Conservation (phyloP, 2,888 invertebrate genomes). For the Pyrochroa serraticornis region DNA sequence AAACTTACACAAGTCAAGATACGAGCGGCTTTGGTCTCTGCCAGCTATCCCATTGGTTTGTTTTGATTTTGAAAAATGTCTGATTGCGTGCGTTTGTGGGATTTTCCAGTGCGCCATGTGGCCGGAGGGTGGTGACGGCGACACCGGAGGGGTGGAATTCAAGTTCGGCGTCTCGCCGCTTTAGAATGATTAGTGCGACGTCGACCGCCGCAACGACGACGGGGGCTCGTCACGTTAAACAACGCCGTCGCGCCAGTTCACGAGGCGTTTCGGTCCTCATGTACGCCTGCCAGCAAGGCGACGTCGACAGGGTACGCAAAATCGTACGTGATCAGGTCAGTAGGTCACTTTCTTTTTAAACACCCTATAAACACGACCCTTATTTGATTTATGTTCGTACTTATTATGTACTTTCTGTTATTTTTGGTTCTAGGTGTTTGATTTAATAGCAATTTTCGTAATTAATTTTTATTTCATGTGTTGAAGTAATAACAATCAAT, state of each 20-base stretch:
- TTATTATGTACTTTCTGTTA: too few species aligned
- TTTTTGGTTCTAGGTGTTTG: too few species aligned
- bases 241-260: slow-evolving; percentile 17
- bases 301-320: slow-evolving; percentile 76
- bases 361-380: not conserved
- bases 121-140: slow-evolving; percentile 22
- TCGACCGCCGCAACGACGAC: slow-evolving; percentile 26
- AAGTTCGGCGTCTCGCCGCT: slow-evolving; percentile 33
- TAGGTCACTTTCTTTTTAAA: slow-evolving; percentile 33
- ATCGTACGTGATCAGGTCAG: slow-evolving; percentile 79
- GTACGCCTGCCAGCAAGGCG: slow-evolving; percentile 90
- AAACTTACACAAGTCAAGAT: too few species aligned
- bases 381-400: not conserved
- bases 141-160: slow-evolving; percentile 25
- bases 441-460: too few species aligned
- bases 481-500: too few species aligned
- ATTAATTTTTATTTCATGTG: too few species aligned
- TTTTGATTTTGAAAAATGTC: too few species aligned
- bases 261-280: slow-evolving; percentile 80
- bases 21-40: too few species aligned
- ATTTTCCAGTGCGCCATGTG: slow-evolving; percentile 25
- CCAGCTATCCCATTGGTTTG: too few species aligned
- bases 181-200: slow-evolving; percentile 38
- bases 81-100: not conserved
- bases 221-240: slow-evolving; percentile 24